Evolutionary conservation across 2,888 invertebrate species (phyloP), one percentile per base, ranked within the genome.

Genomic region (Encarsia formosa): DNA sequence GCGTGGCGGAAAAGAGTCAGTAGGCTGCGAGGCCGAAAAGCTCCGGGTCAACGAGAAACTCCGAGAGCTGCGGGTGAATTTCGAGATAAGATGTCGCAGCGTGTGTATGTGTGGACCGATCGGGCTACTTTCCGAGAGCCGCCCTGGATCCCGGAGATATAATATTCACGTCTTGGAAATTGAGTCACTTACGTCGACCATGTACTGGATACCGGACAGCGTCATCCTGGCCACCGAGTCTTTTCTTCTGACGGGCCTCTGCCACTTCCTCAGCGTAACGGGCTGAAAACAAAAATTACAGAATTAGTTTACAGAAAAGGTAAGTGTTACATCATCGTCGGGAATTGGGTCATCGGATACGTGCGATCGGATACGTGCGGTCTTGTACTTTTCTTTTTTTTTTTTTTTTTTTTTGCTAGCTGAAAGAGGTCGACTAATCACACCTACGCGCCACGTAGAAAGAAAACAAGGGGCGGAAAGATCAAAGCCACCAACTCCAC

Each of bases 201-300:
- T 85, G 75, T 86, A 87, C 65, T 87, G 84, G 49, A 90, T 77
- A 56, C 89, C 89, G 63, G 85, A 85, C 73, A 87, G 82, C 20
- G 90, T 88, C 82, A 91, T 87, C 66, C 86, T 79, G 34, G 88
- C 86, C 26, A 91, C 91, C 56, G 90, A 88, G 66, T 90, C 88
- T 78, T 87, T 87, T 69, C 86, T 81, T 32, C 79, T 71, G 8
- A 79, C 72, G 3, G 77, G 68, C 65, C 68, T 68, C 47, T 73
- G 74, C 69, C 73, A 73, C 65, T 71, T 71, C 61, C 75, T 68
- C 53, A 74, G 61, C 51, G 70, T 72, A 40, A 81, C 81, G 59
- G 80, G 80, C 66, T 81, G 78, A 47, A 52, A 22, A 26, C 16
- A 39, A 39, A 18, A 18, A 18, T n/a, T n/a, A n/a, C n/a, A n/a